A percentile compares a stretch with the other conserved stretches of the same genome.
Conservation (phyloP, 2,888 invertebrate species). For the Entomobrya multifasciata region DNA sequence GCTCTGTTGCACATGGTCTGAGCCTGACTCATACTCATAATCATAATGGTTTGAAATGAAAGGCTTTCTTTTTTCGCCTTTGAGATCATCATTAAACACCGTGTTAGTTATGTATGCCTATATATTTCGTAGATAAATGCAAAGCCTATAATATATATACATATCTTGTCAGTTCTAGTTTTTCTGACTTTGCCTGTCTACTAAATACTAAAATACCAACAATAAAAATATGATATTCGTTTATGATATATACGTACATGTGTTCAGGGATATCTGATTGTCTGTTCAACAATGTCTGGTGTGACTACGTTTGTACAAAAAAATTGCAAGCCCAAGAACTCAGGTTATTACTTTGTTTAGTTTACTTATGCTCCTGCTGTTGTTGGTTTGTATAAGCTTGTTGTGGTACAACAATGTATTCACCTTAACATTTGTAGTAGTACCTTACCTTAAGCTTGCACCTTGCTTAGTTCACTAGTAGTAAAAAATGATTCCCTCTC, state of each 20-base stretch:
- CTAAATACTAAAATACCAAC: no score
- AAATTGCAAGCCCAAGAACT: not conserved
- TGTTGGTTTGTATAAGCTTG: not conserved
- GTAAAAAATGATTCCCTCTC: conserved; percentile 33
- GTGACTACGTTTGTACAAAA: not conserved
- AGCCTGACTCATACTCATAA: not conserved
- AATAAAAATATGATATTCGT: no score
- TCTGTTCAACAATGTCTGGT: conserved; percentile 30
- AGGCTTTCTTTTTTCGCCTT: not conserved
- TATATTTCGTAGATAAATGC: not conserved
- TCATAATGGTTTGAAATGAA: no score
- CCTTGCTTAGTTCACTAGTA: not conserved
- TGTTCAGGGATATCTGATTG: conserved; percentile 13
- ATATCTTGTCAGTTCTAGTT: no score
- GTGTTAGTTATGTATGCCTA: not conserved
- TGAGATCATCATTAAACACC: not conserved
- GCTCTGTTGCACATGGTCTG: not conserved
- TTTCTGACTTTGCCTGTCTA: no score
- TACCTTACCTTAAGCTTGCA: no score
- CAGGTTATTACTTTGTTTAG: not conserved
- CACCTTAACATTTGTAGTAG: no score
- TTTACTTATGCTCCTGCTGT: not conserved
- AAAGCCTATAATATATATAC: no score
- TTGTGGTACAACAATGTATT: no score
- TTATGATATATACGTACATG: not conserved